Percentiles rank a stretch among this genome's conserved stretches.
Conservation (phyloP, 2,797 vertebrate species). For the Cuniculus paca region DNA sequence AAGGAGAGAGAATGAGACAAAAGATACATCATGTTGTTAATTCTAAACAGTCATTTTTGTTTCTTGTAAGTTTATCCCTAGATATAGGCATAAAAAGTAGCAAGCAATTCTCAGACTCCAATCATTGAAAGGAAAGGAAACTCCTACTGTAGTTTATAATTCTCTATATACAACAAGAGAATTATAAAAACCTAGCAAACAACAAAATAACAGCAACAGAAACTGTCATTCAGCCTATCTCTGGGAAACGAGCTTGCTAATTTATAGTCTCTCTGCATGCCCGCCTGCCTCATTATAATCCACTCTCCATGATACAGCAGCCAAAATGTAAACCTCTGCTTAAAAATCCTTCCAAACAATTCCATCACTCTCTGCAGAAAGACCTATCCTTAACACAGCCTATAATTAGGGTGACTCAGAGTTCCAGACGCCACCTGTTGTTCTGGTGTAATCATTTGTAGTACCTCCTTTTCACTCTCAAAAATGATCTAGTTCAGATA, state of each 20-base stretch:
- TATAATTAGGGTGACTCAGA: not conserved
- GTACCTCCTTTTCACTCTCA: not conserved
- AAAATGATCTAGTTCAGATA: not conserved
- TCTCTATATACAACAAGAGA: not conserved
- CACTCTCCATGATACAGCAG: slow-evolving; percentile 41
- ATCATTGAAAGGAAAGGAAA: not conserved
- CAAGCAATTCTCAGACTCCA: not conserved
- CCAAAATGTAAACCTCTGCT: slow-evolving; percentile 62
- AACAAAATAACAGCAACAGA: slow-evolving; percentile 26
- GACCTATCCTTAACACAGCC: not conserved
- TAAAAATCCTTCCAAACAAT: slow-evolving; percentile 39
- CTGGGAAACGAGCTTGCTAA: not conserved
- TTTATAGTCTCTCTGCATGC: not conserved
- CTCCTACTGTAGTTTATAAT: not conserved
- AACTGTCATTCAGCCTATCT: not conserved
- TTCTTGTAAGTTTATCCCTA: not conserved
- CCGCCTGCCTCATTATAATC: slow-evolving; percentile 24
- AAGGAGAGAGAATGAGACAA: not conserved
- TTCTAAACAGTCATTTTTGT: not conserved
- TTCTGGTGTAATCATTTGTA: not conserved
- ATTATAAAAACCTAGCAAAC: not conserved
- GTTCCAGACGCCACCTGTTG: slow-evolving; percentile 4
- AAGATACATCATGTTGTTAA: not conserved
- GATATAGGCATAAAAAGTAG: not conserved
- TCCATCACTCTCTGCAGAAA: slow-evolving; percentile 30